Evolutionary conservation across 30 jellyfish, hydroid and myxozoan species (phyloP).

Genomic region (Hydractinia symbiolongicarpus): DNA sequence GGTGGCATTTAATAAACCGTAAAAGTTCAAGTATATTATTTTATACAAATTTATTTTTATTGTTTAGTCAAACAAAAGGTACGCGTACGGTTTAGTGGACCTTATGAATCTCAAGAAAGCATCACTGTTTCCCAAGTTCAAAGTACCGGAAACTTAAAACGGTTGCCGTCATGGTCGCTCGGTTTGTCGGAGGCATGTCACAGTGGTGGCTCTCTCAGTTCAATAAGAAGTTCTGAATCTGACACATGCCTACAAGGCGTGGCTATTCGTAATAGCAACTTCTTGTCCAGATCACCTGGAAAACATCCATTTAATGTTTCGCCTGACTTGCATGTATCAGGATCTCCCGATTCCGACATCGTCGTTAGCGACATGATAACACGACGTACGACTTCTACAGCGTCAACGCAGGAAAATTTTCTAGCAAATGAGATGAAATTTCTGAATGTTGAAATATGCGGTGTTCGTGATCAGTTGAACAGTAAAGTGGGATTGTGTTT

Average conservation of each 20-base stretch:
- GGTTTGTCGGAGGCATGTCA: background rate
- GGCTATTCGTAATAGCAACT: too few species aligned
- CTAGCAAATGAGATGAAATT: conserved; percentile 22
- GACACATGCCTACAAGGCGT: conserved; percentile 8
- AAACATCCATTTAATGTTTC: conserved; percentile 13
- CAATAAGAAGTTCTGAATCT: conserved; percentile 14
- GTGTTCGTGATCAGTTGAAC: conserved; percentile 16
- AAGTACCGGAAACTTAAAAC: conserved; percentile 21
- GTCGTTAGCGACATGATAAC: conserved; percentile 2
- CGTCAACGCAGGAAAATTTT: conserved; percentile 29
- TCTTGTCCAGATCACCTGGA: background rate
- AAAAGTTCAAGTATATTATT: background rate
- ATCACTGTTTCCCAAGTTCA: conserved; percentile 4
- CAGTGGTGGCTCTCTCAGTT: background rate
- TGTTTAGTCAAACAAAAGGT: conserved; percentile 27
- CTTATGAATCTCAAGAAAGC: conserved; percentile 2
- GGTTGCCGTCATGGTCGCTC: conserved; percentile 34
- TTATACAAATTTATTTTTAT: background rate
- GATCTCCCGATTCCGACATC: conserved; percentile 39
- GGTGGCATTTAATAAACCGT: too few species aligned
- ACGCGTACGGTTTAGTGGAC: conserved; percentile 36
- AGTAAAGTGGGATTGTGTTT: conserved; percentile 24
- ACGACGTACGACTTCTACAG: background rate
- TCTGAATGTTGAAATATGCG: background rate
- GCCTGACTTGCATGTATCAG: conserved; percentile 30